Evolutionary conservation across 1,140 invertebrate species (phyloP).

Genomic region (Brachionus rubens): DNA sequence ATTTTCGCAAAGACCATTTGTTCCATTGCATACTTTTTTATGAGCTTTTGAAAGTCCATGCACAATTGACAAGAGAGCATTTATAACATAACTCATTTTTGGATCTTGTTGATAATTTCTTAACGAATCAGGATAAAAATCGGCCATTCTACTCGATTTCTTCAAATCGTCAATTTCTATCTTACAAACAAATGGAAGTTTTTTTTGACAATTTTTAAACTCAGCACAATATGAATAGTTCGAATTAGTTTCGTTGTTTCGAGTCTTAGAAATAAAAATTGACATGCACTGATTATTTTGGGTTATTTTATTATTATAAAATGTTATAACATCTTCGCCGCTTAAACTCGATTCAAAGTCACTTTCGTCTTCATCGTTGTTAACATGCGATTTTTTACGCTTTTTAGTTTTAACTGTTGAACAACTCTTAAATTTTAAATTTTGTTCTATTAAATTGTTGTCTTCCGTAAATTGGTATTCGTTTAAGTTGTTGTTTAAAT

Average conservation of each 20-base stretch:
- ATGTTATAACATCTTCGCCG: neutral
- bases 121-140: conserved; percentile 47
- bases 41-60: conserved; percentile 67
- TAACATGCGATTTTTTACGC: too few relatives aligned
- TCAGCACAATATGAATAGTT: conserved; percentile 18
- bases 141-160: neutral
- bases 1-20: conserved; percentile 64
- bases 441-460: too few relatives aligned
- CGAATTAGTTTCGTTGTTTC: neutral
- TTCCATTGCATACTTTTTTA: conserved; percentile 54
- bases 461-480: neutral
- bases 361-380: neutral
- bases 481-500: neutral
- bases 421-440: too few relatives aligned
- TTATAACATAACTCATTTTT: conserved; percentile 74
- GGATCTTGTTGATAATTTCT: conserved; percentile 69
- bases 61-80: conserved; percentile 71
- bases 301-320: conserved; percentile 1
- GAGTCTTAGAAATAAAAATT: neutral
- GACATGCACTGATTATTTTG: neutral
- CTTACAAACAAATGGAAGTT: conserved; percentile 13
- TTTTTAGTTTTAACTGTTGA: too few relatives aligned
- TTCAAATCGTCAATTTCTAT: neutral
- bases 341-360: conserved; percentile 10
- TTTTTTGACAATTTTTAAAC: neutral